Percentiles rank a stretch among this genome's conserved stretches.
These are phyloP conservation scores for Ochotona curzoniae DNA, from an alignment of 2,113 vertebrate genomes.

Conservation along the genomic window DNA sequence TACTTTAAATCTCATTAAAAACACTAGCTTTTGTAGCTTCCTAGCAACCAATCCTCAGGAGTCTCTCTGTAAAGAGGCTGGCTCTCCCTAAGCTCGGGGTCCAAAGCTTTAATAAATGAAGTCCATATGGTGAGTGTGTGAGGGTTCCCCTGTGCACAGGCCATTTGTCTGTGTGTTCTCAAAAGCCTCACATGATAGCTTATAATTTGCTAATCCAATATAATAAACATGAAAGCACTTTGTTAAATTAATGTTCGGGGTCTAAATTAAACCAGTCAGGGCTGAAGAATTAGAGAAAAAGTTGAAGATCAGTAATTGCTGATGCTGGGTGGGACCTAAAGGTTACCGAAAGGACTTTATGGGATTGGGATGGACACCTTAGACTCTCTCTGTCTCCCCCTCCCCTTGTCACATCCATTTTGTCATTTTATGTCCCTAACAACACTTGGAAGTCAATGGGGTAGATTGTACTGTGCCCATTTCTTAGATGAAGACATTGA, in stretches of 20 bases:
- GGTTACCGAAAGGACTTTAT: background rate
- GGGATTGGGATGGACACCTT: background rate
- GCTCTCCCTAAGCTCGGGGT: constrained; percentile 80
- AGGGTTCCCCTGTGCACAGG: constrained; percentile 66
- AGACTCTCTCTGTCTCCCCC: background rate
- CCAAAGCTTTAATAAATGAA: constrained; percentile 87
- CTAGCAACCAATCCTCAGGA: constrained; percentile 88
- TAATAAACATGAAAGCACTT: constrained; percentile 84
- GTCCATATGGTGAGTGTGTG: constrained; percentile 83
- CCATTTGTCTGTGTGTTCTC: constrained; percentile 81
- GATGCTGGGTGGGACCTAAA: background rate
- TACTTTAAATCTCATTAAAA: constrained; percentile 89
- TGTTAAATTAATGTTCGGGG: constrained; percentile 85
- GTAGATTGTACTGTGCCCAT: background rate
- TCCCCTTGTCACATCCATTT: background rate
- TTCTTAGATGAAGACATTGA: constrained; percentile 23
- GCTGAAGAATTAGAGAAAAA: constrained; percentile 48
- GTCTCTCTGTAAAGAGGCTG: constrained; percentile 84
- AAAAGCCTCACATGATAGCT: constrained; percentile 80
- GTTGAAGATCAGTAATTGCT: background rate
- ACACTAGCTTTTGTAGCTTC: constrained; percentile 87
- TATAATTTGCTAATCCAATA: constrained; percentile 86
- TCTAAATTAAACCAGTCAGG: constrained; percentile 81
- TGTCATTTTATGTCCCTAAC: background rate
- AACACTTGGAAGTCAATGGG: background rate